phyloP scores from a whole-genome alignment of 35 echinoderm and acorn worm genomes.

The Patiria miniata region DNA sequence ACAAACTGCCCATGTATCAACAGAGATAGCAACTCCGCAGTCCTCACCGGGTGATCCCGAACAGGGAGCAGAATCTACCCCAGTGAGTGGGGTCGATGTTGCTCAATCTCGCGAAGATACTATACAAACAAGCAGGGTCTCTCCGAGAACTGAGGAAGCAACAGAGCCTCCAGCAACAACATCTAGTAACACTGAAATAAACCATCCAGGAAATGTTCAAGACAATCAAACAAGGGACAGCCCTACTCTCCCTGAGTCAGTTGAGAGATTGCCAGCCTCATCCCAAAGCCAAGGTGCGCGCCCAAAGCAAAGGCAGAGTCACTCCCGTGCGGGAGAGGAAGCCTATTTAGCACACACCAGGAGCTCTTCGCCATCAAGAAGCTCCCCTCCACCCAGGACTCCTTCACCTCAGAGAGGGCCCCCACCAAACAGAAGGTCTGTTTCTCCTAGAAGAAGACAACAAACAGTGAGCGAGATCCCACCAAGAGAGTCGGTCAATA shows the following conservation, averaged over 20 bases:
- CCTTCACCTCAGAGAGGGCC: background rate
- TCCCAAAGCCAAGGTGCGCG: background rate
- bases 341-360: background rate
- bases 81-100: no score
- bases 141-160: background rate
- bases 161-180: background rate
- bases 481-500: background rate
- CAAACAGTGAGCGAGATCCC: background rate
- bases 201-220: background rate
- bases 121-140: no score
- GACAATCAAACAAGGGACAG: background rate
- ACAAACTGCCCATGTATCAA: no score
- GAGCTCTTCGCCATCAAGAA: conserved; percentile 9
- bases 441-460: background rate
- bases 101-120: no score
- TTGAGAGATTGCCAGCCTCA: background rate
- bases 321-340: background rate
- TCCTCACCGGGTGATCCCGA: no score
- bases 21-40: no score
- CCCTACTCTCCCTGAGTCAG: background rate
- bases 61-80: no score
- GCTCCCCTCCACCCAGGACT: background rate
- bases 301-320: background rate
- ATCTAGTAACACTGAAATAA: background rate
- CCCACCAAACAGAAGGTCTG: background rate